A percentile compares a stretch with the other conserved stretches of the same genome.
Conservation (phyloP, 2,888 invertebrate species). For the Sabellastarte sp. region DNA sequence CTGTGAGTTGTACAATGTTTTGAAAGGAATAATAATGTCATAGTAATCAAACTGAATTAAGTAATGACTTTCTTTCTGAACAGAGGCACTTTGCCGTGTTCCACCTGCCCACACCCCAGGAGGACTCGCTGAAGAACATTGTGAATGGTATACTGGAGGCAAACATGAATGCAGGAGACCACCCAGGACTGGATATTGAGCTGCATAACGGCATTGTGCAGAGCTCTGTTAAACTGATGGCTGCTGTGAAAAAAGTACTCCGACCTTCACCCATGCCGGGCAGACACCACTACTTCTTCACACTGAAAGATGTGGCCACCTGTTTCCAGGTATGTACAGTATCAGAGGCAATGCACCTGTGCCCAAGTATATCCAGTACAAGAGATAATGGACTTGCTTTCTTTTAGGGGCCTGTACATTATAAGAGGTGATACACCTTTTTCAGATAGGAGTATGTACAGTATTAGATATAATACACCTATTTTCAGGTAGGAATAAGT, state of each 20-base stretch:
- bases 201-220: conserved; percentile 51
- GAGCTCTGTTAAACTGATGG: conserved; percentile 51
- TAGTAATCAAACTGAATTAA: too few relatives aligned
- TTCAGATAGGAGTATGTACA: too few relatives aligned
- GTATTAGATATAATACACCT: too few relatives aligned
- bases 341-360: too few relatives aligned
- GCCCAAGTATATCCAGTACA: too few relatives aligned
- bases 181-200: conserved; percentile 51
- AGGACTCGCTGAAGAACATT: conserved; percentile 47
- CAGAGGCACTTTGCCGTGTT: conserved; percentile 59
- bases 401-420: too few relatives aligned
- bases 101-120: conserved; percentile 48
- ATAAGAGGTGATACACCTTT: too few relatives aligned
- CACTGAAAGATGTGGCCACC: conserved; percentile 52
- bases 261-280: conserved; percentile 53
- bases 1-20: too few relatives aligned
- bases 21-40: too few relatives aligned
- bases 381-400: too few relatives aligned
- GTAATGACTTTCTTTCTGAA: too few relatives aligned
- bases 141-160: conserved; percentile 56
- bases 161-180: conserved; percentile 50
- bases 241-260: conserved; percentile 49
- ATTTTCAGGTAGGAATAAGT: too few relatives aligned
- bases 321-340: conserved; percentile 56
- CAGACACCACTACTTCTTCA: conserved; percentile 56